These are phyloP conservation scores for Cheumatopsyche charites DNA, from an alignment of 1,140 invertebrate genomes.

Conservation along the genomic window DNA sequence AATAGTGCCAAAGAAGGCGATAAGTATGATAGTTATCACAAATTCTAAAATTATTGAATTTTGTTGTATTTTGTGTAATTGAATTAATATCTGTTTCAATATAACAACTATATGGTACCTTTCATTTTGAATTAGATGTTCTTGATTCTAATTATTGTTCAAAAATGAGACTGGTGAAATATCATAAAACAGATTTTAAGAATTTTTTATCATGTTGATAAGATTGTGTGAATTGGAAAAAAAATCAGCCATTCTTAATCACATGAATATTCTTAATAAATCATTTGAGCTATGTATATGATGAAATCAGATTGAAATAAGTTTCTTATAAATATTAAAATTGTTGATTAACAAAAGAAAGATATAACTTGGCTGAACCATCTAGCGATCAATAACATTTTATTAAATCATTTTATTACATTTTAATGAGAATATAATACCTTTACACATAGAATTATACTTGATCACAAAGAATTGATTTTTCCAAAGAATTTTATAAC, in stretches of 20 bases:
- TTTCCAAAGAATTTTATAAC: constrained; percentile 16
- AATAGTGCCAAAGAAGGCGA: background rate
- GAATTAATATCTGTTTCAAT: too few species aligned
- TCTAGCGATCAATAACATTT: constrained; percentile 47
- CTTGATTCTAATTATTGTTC: too few species aligned
- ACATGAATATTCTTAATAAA: too few species aligned
- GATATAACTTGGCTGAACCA: constrained; percentile 37
- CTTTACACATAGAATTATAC: constrained; percentile 17
- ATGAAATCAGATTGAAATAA: too few species aligned
- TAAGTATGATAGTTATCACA: background rate
- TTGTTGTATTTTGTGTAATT: background rate
- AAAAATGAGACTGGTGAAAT: background rate
- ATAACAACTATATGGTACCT: background rate
- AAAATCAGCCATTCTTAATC: too few species aligned
- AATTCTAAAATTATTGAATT: constrained; percentile 10
- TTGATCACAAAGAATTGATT: constrained; percentile 28
- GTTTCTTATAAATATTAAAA: too few species aligned
- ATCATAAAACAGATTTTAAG: background rate
- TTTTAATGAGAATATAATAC: constrained; percentile 38
- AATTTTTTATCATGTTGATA: background rate
- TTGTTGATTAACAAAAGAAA: constrained; percentile 14
- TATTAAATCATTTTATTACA: constrained; percentile 43
- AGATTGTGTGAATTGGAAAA: background rate
- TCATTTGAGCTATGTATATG: too few species aligned
- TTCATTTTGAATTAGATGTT: constrained; percentile 7